Evolutionary conservation across 1,140 invertebrate genomes (phyloP).

Genomic region (Brevipalpus yothersi): DNA sequence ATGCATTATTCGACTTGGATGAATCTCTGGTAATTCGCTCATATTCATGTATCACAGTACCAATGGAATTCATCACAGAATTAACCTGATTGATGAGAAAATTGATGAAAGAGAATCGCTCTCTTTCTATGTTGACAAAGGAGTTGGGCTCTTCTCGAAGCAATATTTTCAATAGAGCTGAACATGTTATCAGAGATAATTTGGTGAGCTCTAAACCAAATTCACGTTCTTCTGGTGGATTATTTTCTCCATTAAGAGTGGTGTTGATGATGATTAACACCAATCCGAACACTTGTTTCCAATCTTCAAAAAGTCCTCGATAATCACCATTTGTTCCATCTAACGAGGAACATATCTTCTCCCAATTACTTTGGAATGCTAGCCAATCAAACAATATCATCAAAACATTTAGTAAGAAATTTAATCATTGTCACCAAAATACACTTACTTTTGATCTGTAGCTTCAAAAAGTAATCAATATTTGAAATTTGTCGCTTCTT

Average conservation of each 20-base stretch:
- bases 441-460: slow-evolving; percentile 18
- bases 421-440: neutral
- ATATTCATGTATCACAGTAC: neutral
- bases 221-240: neutral
- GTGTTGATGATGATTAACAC: neutral
- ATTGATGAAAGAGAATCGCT: slow-evolving; percentile 10
- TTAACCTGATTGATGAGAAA: slow-evolving; percentile 10
- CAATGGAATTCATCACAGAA: neutral
- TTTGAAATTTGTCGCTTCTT: slow-evolving; percentile 21
- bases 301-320: neutral
- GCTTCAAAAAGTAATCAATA: slow-evolving; percentile 20
- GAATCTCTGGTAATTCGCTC: no score
- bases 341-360: neutral
- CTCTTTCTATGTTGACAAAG: neutral
- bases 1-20: neutral
- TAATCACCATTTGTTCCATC: neutral
- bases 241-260: neutral
- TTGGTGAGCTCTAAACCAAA: neutral
- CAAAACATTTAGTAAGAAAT: neutral
- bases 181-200: neutral
- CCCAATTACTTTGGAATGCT: neutral
- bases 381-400: neutral
- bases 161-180: neutral
- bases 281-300: neutral
- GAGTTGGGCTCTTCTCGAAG: neutral